phyloP scores from a whole-genome alignment of 2,797 vertebrate genomes.

The Anguilla pacifica region DNA sequence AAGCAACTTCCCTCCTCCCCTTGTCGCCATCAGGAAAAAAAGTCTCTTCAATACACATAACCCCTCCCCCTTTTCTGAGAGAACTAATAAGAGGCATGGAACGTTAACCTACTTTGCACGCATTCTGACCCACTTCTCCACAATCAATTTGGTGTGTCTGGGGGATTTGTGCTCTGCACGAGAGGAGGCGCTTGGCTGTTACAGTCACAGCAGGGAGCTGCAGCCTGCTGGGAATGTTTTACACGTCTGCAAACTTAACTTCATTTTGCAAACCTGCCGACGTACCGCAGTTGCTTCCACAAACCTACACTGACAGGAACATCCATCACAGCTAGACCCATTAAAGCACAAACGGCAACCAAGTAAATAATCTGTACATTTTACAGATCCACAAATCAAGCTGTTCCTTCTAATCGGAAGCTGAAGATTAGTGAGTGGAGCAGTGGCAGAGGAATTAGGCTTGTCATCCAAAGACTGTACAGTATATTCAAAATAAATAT shows the following conservation, averaged over 20 bases:
- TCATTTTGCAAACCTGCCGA: neutral
- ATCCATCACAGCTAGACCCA: neutral
- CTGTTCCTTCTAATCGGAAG: neutral
- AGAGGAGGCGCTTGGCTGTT: neutral
- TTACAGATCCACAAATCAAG: neutral
- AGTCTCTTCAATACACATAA: neutral
- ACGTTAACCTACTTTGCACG: constrained; percentile 21
- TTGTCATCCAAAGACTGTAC: neutral
- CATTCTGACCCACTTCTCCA: constrained; percentile 24
- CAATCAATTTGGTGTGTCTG: neutral
- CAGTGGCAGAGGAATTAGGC: neutral
- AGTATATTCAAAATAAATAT: neutral
- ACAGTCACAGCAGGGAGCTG: constrained; percentile 6
- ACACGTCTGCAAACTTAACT: neutral
- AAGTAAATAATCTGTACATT: neutral
- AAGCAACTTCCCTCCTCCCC: neutral
- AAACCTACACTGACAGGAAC: constrained; percentile 7
- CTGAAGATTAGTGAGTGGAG: neutral
- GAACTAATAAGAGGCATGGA: neutral
- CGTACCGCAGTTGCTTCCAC: neutral
- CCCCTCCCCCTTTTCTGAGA: neutral
- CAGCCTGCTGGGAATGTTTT: neutral
- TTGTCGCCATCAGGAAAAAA: neutral
- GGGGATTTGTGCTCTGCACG: constrained; percentile 10
- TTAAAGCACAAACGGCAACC: neutral